Percentiles rank a stretch among this genome's conserved stretches.
These are phyloP conservation scores for Rana temporaria DNA, from an alignment of 2,113 vertebrate species.

Conservation along the genomic window DNA sequence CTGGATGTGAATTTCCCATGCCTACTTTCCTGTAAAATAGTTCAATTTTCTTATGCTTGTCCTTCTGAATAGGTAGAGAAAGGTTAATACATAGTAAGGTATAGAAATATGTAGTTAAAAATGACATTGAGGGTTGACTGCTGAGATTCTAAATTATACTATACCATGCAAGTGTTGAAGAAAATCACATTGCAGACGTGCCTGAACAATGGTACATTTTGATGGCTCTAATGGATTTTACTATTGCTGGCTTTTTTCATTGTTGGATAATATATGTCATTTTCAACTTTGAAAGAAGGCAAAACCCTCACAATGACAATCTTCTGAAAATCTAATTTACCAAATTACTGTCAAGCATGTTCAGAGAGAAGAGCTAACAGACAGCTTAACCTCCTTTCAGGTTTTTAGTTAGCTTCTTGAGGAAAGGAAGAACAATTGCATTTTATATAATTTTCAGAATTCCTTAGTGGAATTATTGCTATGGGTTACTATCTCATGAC, in stretches of 20 bases:
- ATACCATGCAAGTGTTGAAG: neutral
- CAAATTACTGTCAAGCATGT: constrained; percentile 33
- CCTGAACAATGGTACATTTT: constrained; percentile 13
- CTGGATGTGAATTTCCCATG: neutral
- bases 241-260: constrained; percentile 10
- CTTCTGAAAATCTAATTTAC: constrained; percentile 39
- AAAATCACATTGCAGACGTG: constrained; percentile 1
- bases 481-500: no score
- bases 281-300: constrained; percentile 19
- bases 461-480: neutral
- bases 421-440: constrained; percentile 14
- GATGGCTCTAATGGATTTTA: constrained; percentile 28
- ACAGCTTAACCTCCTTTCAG: neutral
- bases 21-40: neutral
- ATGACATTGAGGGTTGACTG: neutral
- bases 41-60: neutral
- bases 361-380: neutral
- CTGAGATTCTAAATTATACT: neutral
- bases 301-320: constrained; percentile 21
- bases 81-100: neutral
- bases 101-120: neutral
- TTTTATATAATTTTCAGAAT: neutral
- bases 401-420: neutral
- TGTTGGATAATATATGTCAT: constrained; percentile 36
- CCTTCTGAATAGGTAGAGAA: neutral